These are phyloP conservation scores for Pyrgilauda ruficollis DNA, from an alignment of 2,113 vertebrate species.

Conservation along the genomic window DNA sequence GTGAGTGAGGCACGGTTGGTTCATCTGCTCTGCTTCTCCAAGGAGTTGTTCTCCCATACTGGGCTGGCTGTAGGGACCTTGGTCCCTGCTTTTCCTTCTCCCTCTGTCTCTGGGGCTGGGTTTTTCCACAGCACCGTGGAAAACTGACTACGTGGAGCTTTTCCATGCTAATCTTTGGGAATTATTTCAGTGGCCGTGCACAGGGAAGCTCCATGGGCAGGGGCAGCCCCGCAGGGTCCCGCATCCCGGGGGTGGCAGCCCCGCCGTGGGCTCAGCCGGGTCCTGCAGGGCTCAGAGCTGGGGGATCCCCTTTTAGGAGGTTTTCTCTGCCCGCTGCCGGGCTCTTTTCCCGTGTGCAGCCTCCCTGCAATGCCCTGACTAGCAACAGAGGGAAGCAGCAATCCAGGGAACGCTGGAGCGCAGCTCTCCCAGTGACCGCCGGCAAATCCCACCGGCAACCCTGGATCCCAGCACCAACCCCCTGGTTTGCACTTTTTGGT, in stretches of 20 bases:
- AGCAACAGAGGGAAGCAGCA: constrained; percentile 62
- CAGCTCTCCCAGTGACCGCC: rapidly evolving
- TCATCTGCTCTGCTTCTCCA: neutral
- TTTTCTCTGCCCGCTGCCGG: neutral
- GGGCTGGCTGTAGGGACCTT: neutral
- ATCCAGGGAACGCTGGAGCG: neutral
- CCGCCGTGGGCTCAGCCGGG: neutral
- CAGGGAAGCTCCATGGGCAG: rapidly evolving
- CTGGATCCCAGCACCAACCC: neutral
- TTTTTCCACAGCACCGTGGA: neutral
- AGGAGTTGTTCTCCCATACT: rapidly evolving
- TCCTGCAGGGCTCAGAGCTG: rapidly evolving
- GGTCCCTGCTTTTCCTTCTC: rapidly evolving
- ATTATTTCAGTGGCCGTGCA: neutral
- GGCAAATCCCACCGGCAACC: neutral
- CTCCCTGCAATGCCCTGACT: constrained; percentile 32
- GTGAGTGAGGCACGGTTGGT: rapidly evolving
- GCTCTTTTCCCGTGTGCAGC: neutral
- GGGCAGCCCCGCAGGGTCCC: neutral
- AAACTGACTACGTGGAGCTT: neutral
- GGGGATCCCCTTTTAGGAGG: rapidly evolving
- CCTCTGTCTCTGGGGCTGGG: neutral
- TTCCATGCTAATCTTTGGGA: neutral
- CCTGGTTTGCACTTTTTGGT: rapidly evolving
- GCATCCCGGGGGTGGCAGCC: neutral